Evolutionary conservation across 2,113 vertebrate species (phyloP).

Genomic region (Puma concolor): DNA sequence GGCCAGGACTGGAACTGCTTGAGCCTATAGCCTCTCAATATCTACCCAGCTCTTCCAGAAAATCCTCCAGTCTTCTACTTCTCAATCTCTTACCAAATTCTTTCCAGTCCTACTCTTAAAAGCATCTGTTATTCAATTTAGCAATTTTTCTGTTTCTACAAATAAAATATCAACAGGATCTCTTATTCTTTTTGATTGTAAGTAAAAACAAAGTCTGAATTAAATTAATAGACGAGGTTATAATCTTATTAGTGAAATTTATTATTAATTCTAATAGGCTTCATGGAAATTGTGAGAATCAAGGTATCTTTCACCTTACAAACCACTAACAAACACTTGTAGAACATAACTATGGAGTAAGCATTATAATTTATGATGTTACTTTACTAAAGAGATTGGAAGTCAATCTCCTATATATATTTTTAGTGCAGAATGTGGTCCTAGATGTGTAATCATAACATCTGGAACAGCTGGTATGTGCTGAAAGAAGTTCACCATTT

Average conservation of each 20-base stretch:
- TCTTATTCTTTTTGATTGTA: conserved; percentile 30
- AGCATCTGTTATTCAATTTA: neutral
- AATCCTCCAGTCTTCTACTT: neutral
- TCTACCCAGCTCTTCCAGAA: neutral
- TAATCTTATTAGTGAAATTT: neutral
- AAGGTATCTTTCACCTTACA: neutral
- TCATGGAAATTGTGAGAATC: neutral
- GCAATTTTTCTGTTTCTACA: neutral
- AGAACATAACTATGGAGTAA: neutral
- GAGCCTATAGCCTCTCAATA: neutral
- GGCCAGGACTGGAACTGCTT: neutral
- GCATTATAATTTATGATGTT: neutral
- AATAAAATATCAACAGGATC: neutral
- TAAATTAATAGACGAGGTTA: neutral
- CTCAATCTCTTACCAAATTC: neutral
- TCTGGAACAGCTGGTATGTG: conserved; percentile 65
- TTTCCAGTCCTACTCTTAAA: neutral
- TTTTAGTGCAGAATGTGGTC: conserved; percentile 50
- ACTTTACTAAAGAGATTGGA: neutral
- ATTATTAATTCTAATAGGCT: neutral
- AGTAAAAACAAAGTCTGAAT: conserved; percentile 23
- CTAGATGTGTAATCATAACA: conserved; percentile 53
- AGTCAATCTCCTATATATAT: neutral
- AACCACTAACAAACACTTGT: neutral
- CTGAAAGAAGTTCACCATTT: conserved; percentile 45